Evolutionary conservation across 2,888 invertebrate species (phyloP), one percentile per base, ranked within the genome.

Genomic region (Trichogramma dendrolimi): DNA sequence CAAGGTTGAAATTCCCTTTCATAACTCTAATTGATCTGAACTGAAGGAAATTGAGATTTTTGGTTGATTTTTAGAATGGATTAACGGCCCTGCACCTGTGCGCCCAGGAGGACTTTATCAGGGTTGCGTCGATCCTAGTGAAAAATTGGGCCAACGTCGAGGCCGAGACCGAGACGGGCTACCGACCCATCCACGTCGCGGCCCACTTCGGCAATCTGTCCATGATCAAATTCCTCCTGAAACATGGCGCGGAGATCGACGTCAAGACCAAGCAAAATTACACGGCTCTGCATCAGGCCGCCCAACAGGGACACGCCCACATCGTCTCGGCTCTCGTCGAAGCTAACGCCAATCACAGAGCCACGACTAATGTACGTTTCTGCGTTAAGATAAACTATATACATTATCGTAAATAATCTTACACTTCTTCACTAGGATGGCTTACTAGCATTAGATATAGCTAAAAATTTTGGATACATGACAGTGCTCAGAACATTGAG

Each of bases 221-320:
- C 66, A 93, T 96, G 85, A 93, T 97, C 10, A 86, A 91, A 62
- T 90, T 93, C 77, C 83, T 99, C 60, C 83, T 98, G 53, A 92
- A 93, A 67, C 91, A 94, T 65, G 89, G 90, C 61, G 96, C 96
- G 0, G 89, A 92, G 71, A 92, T 97, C 56, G 88, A 92, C 67
- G 87, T 89, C 4, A 84, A 83, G 50, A 92, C 92, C 0, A 84
- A 85, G 69, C 75, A 79, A 62, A 77, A 75, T 53, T 96, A 96
- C 79, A 97, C 98, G 0, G 94, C 98, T 0, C 83, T 99, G 10
- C 98, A 99, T 82, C 97, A 98, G 78, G 98, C 98, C 1, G 96
- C 98, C 0, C 98, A 98, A 76, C 98, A 99, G 80, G 97, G 97
- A 0, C 98, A 99, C 80, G 94, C 96, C 1, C 86, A 95, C 71